Evolutionary conservation across 2,113 vertebrate genomes (phyloP).

Genomic region (Dryoscopus gambensis): DNA sequence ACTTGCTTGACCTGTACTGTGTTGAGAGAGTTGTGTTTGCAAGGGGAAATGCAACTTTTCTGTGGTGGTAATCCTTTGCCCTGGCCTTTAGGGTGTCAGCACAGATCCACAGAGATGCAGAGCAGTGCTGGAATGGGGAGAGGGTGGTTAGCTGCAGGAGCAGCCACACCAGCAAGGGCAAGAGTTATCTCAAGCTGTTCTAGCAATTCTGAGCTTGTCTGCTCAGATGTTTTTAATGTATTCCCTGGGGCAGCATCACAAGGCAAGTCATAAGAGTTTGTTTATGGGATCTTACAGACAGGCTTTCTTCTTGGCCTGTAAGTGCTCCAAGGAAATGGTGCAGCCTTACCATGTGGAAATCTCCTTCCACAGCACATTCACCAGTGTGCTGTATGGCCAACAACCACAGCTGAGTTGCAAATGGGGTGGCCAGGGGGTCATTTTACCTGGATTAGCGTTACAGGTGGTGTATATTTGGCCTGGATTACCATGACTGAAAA

Average conservation of each 20-base stretch:
- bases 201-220: conserved; percentile 9
- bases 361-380: neutral
- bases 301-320: conserved; percentile 11
- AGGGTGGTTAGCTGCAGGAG: neutral
- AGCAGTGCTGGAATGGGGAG: neutral
- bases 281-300: conserved; percentile 8
- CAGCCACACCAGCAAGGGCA: neutral
- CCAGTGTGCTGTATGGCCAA: accelerated
- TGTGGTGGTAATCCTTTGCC: neutral
- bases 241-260: conserved; percentile 2
- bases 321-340: conserved; percentile 20
- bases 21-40: neutral
- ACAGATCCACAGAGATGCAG: neutral
- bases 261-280: conserved; percentile 18
- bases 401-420: neutral
- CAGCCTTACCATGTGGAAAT: neutral
- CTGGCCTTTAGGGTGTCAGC: neutral
- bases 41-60: neutral
- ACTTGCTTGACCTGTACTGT: neutral
- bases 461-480: neutral
- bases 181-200: conserved; percentile 23
- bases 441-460: neutral
- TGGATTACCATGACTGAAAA: neutral
- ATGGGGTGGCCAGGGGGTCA: neutral
- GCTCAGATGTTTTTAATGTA: conserved; percentile 2